These are phyloP conservation scores for Microchrysa polita DNA, from an alignment of 2,888 invertebrate genomes.

Conservation along the genomic window DNA sequence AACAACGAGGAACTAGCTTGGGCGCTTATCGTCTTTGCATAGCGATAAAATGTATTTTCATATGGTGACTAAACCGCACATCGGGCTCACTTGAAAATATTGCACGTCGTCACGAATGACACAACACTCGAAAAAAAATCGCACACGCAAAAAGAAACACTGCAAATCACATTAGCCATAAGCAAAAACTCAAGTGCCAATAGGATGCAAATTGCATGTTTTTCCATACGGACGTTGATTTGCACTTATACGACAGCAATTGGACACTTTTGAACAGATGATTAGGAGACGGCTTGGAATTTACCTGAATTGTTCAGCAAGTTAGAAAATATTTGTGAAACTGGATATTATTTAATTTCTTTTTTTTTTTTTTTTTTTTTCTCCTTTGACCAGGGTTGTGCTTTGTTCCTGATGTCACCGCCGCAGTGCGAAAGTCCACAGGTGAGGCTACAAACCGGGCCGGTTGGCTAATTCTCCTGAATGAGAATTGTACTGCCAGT, in stretches of 20 bases:
- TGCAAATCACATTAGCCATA: not conserved
- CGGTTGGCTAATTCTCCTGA: too few relatives aligned
- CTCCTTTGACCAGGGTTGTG: too few relatives aligned
- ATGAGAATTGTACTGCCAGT: too few relatives aligned
- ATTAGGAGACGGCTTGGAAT: not conserved
- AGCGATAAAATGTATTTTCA: not conserved
- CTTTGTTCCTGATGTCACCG: too few relatives aligned
- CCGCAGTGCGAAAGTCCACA: too few relatives aligned
- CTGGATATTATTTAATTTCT: constrained; percentile 26
- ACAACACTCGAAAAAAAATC: not conserved
- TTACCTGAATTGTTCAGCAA: constrained; percentile 37
- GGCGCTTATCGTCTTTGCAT: not conserved
- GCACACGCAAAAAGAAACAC: not conserved
- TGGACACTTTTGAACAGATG: not conserved
- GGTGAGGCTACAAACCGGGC: too few relatives aligned
- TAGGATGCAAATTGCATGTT: constrained; percentile 14
- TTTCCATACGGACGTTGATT: constrained; percentile 6
- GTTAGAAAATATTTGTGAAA: constrained; percentile 4
- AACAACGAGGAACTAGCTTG: too few relatives aligned
- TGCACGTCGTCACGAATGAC: not conserved
- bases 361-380: too few relatives aligned
- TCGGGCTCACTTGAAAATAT: not conserved
- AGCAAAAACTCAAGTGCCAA: constrained; percentile 18
- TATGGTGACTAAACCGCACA: constrained; percentile 9
- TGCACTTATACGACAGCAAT: not conserved